phyloP scores from a whole-genome alignment of 2,797 vertebrate genomes.

The Cynopterus sphinx region DNA sequence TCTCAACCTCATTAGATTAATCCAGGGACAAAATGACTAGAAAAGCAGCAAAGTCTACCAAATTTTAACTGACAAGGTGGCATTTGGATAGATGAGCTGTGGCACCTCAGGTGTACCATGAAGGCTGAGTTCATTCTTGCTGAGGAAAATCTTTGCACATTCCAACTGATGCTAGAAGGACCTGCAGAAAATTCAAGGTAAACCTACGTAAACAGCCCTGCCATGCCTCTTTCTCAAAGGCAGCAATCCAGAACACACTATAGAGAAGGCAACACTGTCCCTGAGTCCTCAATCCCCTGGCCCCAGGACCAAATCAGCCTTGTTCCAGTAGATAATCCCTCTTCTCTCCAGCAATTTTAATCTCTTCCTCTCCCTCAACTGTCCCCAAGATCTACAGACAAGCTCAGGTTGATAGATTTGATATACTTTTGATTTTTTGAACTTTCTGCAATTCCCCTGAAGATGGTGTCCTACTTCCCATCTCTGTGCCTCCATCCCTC shows the following conservation, averaged over 20 bases:
- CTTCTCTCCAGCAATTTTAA: not conserved
- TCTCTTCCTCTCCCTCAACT: not conserved
- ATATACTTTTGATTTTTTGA: not conserved
- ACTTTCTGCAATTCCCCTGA: not conserved
- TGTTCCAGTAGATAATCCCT: not conserved
- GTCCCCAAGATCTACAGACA: not conserved
- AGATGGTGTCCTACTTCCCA: not conserved
- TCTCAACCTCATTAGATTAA: not conserved
- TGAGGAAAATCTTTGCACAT: not conserved
- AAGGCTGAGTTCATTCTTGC: not conserved
- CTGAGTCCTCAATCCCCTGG: too few relatives aligned
- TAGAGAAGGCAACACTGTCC: not conserved
- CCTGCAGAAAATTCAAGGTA: not conserved
- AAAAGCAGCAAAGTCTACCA: not conserved
- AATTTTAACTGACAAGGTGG: not conserved
- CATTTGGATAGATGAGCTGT: not conserved
- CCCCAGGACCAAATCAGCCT: not conserved
- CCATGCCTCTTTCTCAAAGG: not conserved
- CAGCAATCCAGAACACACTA: not conserved
- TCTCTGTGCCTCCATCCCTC: not conserved
- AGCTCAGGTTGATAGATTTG: not conserved
- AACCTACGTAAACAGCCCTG: not conserved
- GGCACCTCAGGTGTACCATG: not conserved
- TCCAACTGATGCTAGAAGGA: not conserved
- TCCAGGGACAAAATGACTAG: not conserved